These are phyloP conservation scores for Arrhopalites spinosus DNA, from an alignment of 2,888 invertebrate genomes.

Conservation along the genomic window DNA sequence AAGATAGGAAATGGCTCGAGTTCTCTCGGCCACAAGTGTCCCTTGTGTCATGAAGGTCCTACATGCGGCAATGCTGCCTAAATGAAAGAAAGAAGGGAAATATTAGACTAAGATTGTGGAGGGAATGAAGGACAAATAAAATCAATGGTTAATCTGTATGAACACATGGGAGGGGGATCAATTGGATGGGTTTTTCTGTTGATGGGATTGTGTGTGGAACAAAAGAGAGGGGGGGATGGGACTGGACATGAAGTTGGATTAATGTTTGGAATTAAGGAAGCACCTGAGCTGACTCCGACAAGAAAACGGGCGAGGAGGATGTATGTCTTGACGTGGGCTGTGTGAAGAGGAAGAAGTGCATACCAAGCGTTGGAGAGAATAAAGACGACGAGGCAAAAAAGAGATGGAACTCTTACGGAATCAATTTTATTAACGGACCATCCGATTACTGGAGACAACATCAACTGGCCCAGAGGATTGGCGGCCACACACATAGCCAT, in stretches of 20 bases:
- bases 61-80: slow-evolving; percentile 82
- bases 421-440: slow-evolving; percentile 81
- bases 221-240: neutral
- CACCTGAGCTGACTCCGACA: slow-evolving; percentile 82
- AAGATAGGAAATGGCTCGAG: slow-evolving; percentile 80
- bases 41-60: slow-evolving; percentile 84
- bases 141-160: neutral
- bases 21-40: slow-evolving; percentile 77
- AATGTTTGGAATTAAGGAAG: slow-evolving; percentile 17
- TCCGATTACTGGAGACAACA: slow-evolving; percentile 82
- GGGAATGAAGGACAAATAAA: neutral
- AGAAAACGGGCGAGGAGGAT: slow-evolving; percentile 78
- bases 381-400: slow-evolving; percentile 73
- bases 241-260: neutral
- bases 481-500: slow-evolving; percentile 77
- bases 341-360: slow-evolving; percentile 73
- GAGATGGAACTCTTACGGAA: slow-evolving; percentile 72
- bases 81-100: slow-evolving; percentile 41
- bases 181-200: too few relatives aligned
- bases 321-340: slow-evolving; percentile 69
- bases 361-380: slow-evolving; percentile 74
- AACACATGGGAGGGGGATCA: neutral
- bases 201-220: too few relatives aligned
- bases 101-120: neutral
- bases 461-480: slow-evolving; percentile 84